Evolutionary conservation across 2,888 invertebrate species (phyloP), one percentile per base, ranked within the genome.

Genomic region (Agrypnus murinus): DNA sequence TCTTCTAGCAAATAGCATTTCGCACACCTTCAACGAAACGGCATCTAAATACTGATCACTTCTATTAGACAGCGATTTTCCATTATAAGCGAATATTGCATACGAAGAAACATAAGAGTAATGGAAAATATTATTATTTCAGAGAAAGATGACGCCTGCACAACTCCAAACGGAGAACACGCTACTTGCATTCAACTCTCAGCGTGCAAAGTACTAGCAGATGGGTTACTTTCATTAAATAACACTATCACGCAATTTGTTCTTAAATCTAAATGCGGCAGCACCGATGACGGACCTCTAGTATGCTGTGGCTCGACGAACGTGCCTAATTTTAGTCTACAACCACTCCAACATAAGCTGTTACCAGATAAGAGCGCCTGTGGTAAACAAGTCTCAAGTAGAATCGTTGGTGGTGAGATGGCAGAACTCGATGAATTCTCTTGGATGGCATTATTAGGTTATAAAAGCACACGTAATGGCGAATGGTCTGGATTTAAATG

Each of bases 211-310:
- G 10, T 72, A 0, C 77, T 88, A 1, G 43, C 85, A 10, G 25
- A 78, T 3, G 87, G 86, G 0, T 77, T 85, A 0, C 74, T 85
- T 2, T 80, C 72, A 6, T 36, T 46, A 7, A 70, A 73, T n/a
- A 31, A 59, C 3, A 53, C 48, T 2, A 57, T 50, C 0, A 31
- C 65, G 3, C 15, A 67, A 55, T 87, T 84, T 73, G 79, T 88
- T 25, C 83, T 84, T 45, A 78, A 80, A 65, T 87, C 88, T 0
- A 86, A 87, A 43, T 88, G 88, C 68, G 88, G 88, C 2, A 1
- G 0, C 0, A 88, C 87, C 74, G 84, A 85, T 0, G 81, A 82
- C 31, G 77, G 78, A 0, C 88, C 88, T 0, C 83, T 76, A 19
- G 88, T 88, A 0, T 89, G 89, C 78, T 89, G 89, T 58, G 79